A percentile compares a stretch with the other conserved stretches of the same genome.
Conservation (phyloP, 1,140 invertebrate genomes). For the Aplysia californica region DNA sequence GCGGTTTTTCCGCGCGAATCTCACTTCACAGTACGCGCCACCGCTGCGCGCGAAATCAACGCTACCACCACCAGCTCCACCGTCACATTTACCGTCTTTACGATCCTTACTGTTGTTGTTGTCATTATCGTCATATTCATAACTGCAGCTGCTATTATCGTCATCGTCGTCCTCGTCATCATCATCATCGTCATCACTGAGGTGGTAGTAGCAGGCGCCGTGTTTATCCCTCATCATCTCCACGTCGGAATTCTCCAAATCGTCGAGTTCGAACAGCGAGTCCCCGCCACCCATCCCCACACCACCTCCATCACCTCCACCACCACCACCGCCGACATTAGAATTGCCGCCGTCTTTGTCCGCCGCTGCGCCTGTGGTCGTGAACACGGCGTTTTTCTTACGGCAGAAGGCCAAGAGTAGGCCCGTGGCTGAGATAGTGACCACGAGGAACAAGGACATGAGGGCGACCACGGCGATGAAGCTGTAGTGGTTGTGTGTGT, state of each 20-base stretch:
- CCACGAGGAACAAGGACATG: constrained; percentile 54
- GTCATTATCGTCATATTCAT: too few species aligned
- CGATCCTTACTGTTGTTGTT: too few species aligned
- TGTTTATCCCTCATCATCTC: constrained; percentile 37
- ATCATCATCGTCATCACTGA: constrained; percentile 16
- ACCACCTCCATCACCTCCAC: too few species aligned
- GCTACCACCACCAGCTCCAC: too few species aligned
- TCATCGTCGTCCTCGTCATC: constrained; percentile 9
- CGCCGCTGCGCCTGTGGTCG: constrained; percentile 6
- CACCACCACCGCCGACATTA: too few species aligned
- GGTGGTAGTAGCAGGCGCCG: constrained; percentile 26
- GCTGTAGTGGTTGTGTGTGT: constrained; percentile 36
- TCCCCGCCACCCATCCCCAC: too few species aligned
- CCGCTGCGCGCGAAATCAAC: too few species aligned
- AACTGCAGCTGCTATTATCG: background rate
- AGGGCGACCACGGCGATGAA: constrained; percentile 47
- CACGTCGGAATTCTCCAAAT: constrained; percentile 50
- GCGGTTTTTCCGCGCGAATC: too few species aligned
- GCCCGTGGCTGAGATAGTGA: constrained; percentile 54
- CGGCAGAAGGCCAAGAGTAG: constrained; percentile 59
- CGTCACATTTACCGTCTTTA: too few species aligned
- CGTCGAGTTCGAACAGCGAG: constrained; percentile 52
- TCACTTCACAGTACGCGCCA: too few species aligned
- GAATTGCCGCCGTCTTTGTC: constrained; percentile 51
- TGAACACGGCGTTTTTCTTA: constrained; percentile 64